These are phyloP conservation scores for Cyrtodaria siliqua DNA, from an alignment of 2,888 invertebrate species.

Conservation along the genomic window DNA sequence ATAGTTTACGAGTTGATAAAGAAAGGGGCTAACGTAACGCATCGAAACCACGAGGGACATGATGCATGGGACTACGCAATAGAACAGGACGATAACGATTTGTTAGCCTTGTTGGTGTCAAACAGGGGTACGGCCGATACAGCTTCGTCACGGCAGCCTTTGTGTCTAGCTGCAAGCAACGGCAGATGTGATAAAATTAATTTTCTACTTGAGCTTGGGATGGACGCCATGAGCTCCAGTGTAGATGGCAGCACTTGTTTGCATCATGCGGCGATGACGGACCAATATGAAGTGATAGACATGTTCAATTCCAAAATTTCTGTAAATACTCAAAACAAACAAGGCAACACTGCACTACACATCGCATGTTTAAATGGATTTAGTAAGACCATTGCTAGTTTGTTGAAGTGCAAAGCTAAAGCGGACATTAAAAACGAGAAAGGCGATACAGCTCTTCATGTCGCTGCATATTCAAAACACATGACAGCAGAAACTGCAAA, in stretches of 20 bases:
- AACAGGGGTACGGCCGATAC: conserved; percentile 22
- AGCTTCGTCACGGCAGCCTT: conserved; percentile 67
- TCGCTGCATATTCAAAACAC: conserved; percentile 72
- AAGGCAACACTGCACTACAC: conserved; percentile 84
- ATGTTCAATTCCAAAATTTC: conserved; percentile 66
- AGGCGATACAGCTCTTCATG: conserved; percentile 82
- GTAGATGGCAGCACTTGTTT: conserved; percentile 80
- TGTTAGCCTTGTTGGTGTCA: conserved; percentile 68
- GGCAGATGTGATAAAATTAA: conserved; percentile 77
- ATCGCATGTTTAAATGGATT: conserved; percentile 81
- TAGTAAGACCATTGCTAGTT: conserved; percentile 67
- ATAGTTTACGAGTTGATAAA: conserved; percentile 74
- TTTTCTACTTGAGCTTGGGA: conserved; percentile 73
- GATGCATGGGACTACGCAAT: conserved; percentile 82
- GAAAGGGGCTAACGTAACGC: conserved; percentile 71
- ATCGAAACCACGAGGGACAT: conserved; percentile 80
- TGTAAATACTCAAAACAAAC: conserved; percentile 74
- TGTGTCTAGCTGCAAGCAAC: conserved; percentile 65
- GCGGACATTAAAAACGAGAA: conserved; percentile 77
- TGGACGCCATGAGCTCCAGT: conserved; percentile 73
- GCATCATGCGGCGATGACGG: conserved; percentile 81
- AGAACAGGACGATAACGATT: conserved; percentile 69
- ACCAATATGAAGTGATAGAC: conserved; percentile 73
- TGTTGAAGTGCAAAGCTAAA: conserved; percentile 78
- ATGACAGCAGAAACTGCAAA: conserved; percentile 73